Evolutionary conservation across 2,113 vertebrate genomes (phyloP).

Genomic region (Eonycteris spelaea): DNA sequence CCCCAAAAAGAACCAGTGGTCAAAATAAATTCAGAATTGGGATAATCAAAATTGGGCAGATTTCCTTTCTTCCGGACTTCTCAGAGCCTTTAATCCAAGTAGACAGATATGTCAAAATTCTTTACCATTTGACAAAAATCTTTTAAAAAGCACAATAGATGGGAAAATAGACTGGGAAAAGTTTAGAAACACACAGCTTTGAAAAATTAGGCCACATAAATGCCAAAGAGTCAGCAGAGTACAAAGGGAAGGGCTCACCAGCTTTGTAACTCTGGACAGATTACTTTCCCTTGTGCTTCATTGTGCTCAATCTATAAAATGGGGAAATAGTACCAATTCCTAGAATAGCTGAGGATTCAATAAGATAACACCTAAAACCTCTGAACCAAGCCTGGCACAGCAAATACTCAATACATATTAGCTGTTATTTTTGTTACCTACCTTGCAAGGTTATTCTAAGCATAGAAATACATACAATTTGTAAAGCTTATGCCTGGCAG

Average conservation of each 20-base stretch:
- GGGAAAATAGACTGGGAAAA: background rate
- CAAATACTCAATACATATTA: background rate
- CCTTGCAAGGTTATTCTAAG: constrained; percentile 36
- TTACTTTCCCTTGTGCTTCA: background rate
- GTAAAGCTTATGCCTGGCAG: background rate
- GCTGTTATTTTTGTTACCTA: background rate
- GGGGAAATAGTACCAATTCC: background rate
- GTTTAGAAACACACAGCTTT: background rate
- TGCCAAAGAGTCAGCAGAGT: background rate
- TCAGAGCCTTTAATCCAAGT: background rate
- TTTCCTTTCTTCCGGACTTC: background rate
- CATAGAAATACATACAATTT: background rate
- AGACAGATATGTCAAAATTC: background rate
- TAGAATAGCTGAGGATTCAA: background rate
- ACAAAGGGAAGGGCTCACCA: background rate
- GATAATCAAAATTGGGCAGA: background rate
- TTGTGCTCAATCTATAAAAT: background rate
- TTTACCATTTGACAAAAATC: background rate
- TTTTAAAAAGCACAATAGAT: background rate
- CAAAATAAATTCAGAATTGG: background rate
- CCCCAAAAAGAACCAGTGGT: background rate
- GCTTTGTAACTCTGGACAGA: background rate
- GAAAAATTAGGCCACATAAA: background rate
- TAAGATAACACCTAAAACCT: background rate
- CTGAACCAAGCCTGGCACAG: background rate